Percentiles rank a stretch among this genome's conserved stretches.
Evolutionary conservation across 2,797 vertebrate genomes (phyloP).

Genomic region (Crax fasciolata): DNA sequence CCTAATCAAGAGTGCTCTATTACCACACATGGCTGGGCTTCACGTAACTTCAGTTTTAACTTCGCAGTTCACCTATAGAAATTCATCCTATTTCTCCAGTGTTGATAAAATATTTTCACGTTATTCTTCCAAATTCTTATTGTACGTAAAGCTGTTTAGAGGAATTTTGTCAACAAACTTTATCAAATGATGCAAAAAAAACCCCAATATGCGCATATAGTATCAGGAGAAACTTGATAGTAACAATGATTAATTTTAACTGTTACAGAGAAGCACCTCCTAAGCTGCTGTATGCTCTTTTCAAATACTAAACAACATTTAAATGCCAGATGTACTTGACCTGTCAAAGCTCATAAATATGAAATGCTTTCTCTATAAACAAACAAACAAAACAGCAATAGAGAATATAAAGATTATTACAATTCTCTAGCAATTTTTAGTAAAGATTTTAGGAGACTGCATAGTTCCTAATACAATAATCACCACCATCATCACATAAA

Average conservation of each 20-base stretch:
- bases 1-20: background rate
- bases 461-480: background rate
- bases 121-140: background rate
- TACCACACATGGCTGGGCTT: background rate
- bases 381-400: background rate
- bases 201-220: background rate
- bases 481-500: background rate
- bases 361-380: background rate
- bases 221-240: fast-evolving
- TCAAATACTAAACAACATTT: background rate
- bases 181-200: background rate
- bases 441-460: background rate
- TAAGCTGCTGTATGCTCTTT: background rate
- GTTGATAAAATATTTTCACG: background rate
- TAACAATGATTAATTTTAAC: background rate
- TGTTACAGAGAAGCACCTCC: background rate
- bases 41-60: background rate
- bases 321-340: background rate
- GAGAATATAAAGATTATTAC: background rate
- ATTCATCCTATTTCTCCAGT: background rate
- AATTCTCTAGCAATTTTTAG: background rate
- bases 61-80: background rate
- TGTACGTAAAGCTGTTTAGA: background rate
- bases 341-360: background rate
- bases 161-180: background rate